Evolutionary conservation across 2,888 invertebrate genomes (phyloP).

Genomic region (Ichneumoninae sp.): DNA sequence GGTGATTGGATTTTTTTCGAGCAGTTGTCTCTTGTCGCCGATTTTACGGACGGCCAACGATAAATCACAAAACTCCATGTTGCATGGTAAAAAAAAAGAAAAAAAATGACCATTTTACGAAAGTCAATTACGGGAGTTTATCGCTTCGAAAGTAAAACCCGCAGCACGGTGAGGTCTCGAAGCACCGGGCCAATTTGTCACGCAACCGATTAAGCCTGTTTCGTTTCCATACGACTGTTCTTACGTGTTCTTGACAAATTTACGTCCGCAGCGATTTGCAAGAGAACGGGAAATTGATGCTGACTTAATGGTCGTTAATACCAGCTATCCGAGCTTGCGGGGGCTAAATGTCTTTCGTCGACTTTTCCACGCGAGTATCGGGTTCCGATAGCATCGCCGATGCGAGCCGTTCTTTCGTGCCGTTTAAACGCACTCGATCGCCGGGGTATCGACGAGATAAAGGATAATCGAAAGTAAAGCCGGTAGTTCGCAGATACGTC

Average conservation of each 20-base stretch:
- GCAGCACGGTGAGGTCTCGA: constrained; percentile 13
- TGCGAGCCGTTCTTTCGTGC: constrained; percentile 35
- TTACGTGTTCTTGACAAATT: background rate
- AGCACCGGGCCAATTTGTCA: constrained; percentile 50
- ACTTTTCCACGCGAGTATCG: constrained; percentile 20
- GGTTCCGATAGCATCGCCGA: background rate
- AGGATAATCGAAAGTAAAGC: constrained; percentile 41
- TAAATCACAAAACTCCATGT: constrained; percentile 19
- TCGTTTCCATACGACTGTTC: constrained; percentile 13
- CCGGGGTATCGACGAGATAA: background rate
- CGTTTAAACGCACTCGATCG: constrained; percentile 35
- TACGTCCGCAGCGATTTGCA: background rate
- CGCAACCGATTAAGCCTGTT: constrained; percentile 51
- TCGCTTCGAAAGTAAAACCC: constrained; percentile 29
- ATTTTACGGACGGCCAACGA: constrained; percentile 34
- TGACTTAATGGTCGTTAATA: constrained; percentile 19
- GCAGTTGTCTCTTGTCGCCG: constrained; percentile 27
- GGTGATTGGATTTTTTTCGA: constrained; percentile 53
- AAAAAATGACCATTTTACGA: background rate
- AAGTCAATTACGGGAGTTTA: constrained; percentile 48
- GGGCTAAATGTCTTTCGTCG: constrained; percentile 13
- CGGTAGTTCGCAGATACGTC: constrained; percentile 38
- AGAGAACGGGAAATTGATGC: constrained; percentile 27
- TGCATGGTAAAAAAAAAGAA: too few species aligned
- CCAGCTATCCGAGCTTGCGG: constrained; percentile 22